Evolutionary conservation across 2,888 invertebrate species (phyloP), one percentile per base, ranked within the genome.

Genomic region (Melolontha melolontha): DNA sequence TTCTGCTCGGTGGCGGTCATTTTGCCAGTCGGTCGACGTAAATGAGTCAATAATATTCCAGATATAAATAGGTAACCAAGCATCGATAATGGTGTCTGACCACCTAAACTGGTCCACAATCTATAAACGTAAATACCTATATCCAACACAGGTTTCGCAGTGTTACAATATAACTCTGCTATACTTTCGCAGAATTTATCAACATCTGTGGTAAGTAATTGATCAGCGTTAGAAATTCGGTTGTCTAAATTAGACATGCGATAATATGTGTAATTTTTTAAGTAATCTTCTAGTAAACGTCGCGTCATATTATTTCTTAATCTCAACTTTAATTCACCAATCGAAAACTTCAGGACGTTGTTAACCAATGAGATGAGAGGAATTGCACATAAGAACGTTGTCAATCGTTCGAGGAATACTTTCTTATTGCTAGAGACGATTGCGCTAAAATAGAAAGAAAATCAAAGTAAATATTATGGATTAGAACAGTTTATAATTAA

Each of bases 121-220:
- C 95, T 90, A 80, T 96, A 94, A 10, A 98, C 91, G 80, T 98
- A 98, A 74, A 99, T 93, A 68, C 93, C 87, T 47, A 99, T 98
- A 82, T 99, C 98, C 73, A 99, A 85, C 44, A 97, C 79, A 0
- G 99, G 98, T 85, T 99, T 99, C 76, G 95, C 95, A 27, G 98
- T 90, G 82, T 98, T 97, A 70, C 97, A 96, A 85, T 99, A 99
- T 11, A 99, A 86, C 80, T 98, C 97, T 0, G 97, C 94, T 40
- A 97, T 91, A 66, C 96, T 94, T 75, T 96, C 95, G 82, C 98
- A 98, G 86, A 99, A 98, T 83, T 96, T 96, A 82, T 98, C 98
- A 1, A 98, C 94, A 81, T 99, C 98, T 0, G 95, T 96, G 0
- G 98, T 97, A 66, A 98, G 85, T 54, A 98, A 86, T 81, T 98